A percentile compares a stretch with the other conserved stretches of the same genome.
phyloP scores from a whole-genome alignment of 2,888 invertebrate species.

The Piscicola geometra region DNA sequence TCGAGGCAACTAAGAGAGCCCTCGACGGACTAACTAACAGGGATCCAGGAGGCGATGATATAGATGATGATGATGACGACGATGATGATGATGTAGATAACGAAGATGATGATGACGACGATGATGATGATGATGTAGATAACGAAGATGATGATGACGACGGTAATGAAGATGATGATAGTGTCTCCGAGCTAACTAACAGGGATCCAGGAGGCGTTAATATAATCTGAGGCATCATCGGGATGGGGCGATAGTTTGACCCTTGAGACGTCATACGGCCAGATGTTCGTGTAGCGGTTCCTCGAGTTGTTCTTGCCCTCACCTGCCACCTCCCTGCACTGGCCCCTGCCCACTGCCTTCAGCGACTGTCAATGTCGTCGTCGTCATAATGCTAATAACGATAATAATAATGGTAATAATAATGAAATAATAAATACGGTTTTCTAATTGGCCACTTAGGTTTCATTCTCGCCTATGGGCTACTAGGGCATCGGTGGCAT shows the following conservation, averaged over 20 bases:
- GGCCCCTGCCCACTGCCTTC: neutral
- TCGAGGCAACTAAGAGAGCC: too few relatives aligned
- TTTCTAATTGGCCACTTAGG: neutral
- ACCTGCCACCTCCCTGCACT: conserved; percentile 23
- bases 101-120: too few relatives aligned
- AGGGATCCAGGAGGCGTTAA: conserved; percentile 71
- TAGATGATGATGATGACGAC: too few relatives aligned
- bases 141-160: too few relatives aligned
- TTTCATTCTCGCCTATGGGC: too few relatives aligned
- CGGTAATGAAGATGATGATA: too few relatives aligned
- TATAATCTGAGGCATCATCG: conserved; percentile 67
- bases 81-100: too few relatives aligned
- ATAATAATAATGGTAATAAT: neutral
- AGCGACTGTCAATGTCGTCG: neutral
- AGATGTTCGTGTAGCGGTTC: conserved; percentile 81
- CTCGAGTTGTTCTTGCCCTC: neutral
- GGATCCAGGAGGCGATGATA: too few relatives aligned
- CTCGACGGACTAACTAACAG: too few relatives aligned
- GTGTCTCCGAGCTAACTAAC: too few relatives aligned
- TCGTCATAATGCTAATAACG: neutral
- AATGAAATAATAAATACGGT: neutral
- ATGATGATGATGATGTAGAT: too few relatives aligned
- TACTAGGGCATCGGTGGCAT: neutral
- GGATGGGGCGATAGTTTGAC: conserved; percentile 62
- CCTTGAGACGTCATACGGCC: conserved; percentile 76